Evolutionary conservation across 2,888 invertebrate genomes (phyloP).

Genomic region (Xanthostigma xanthostigma): DNA sequence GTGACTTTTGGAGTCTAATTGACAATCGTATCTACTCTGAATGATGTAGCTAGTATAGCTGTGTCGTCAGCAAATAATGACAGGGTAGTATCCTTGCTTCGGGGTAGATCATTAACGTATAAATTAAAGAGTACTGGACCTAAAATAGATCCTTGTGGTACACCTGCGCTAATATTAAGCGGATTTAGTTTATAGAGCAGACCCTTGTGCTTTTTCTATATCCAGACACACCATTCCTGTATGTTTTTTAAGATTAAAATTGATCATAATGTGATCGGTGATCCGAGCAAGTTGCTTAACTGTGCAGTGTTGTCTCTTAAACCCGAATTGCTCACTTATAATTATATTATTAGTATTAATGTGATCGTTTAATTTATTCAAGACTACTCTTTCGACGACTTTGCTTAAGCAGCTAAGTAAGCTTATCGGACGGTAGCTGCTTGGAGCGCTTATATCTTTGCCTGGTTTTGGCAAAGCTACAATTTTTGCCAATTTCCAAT

Average conservation of each 20-base stretch:
- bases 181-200: slow-evolving; percentile 18
- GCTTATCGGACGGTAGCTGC: slow-evolving; percentile 14
- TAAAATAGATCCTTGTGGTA: slow-evolving; percentile 11
- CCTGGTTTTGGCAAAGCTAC: too few species aligned
- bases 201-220: slow-evolving; percentile 20
- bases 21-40: slow-evolving; percentile 10
- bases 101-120: slow-evolving; percentile 13
- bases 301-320: slow-evolving; percentile 17
- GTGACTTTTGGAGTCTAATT: too few species aligned
- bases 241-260: slow-evolving; percentile 15
- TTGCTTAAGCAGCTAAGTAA: slow-evolving; percentile 11
- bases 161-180: slow-evolving; percentile 11
- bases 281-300: slow-evolving; percentile 18
- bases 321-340: slow-evolving; percentile 18
- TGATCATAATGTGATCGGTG: slow-evolving; percentile 13
- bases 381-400: slow-evolving; percentile 13
- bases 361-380: slow-evolving; percentile 10
- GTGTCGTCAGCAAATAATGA: slow-evolving; percentile 15
- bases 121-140: slow-evolving; percentile 10
- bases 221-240: slow-evolving; percentile 19
- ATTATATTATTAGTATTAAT: slow-evolving; percentile 10
- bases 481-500: too few species aligned
- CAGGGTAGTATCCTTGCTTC: slow-evolving; percentile 7
- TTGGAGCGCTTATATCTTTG: slow-evolving; percentile 5
- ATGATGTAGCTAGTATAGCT: slow-evolving; percentile 15